A percentile compares a stretch with the other conserved stretches of the same genome.
Conservation (phyloP, 1,140 invertebrate genomes). For the Zaprionus nigranus region DNA sequence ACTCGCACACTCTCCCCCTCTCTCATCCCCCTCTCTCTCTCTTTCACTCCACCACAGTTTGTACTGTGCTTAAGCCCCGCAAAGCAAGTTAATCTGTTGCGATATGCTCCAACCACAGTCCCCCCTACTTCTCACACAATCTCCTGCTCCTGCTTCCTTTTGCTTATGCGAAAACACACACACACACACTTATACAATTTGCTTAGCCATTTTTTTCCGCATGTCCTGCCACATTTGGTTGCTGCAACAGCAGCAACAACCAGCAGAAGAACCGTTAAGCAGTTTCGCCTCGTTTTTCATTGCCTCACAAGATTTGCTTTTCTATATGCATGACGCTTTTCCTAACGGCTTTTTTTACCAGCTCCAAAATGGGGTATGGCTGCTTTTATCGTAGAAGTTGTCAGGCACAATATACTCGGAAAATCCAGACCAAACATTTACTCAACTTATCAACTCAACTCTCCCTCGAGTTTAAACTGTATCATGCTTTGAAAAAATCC, state of each 20-base stretch:
- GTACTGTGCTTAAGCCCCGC: slow-evolving; percentile 64
- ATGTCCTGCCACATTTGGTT: slow-evolving; percentile 36
- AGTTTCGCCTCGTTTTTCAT: slow-evolving; percentile 80
- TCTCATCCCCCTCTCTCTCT: slow-evolving; percentile 3
- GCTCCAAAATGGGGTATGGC: slow-evolving; percentile 1
- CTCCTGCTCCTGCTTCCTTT: not conserved
- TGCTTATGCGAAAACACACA: slow-evolving; percentile 31
- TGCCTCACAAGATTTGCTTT: slow-evolving; percentile 68
- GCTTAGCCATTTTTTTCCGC: slow-evolving; percentile 55
- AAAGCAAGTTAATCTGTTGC: slow-evolving; percentile 79
- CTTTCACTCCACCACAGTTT: slow-evolving; percentile 24
- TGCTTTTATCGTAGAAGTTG: not conserved
- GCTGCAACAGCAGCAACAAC: slow-evolving; percentile 26
- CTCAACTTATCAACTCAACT: not conserved
- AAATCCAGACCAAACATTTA: not conserved
- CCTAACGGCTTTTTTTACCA: not conserved
- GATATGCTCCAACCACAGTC: slow-evolving; percentile 42
- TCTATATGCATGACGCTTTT: slow-evolving; percentile 38
- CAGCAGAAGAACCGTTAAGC: slow-evolving; percentile 65
- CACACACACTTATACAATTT: slow-evolving; percentile 63
- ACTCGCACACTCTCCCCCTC: not conserved
- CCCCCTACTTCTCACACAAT: not conserved
- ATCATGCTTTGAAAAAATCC: not conserved
- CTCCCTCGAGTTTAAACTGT: not conserved
- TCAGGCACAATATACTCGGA: not conserved